These are phyloP conservation scores for Cantharis nigra DNA, from an alignment of 2,888 invertebrate species.

Conservation along the genomic window DNA sequence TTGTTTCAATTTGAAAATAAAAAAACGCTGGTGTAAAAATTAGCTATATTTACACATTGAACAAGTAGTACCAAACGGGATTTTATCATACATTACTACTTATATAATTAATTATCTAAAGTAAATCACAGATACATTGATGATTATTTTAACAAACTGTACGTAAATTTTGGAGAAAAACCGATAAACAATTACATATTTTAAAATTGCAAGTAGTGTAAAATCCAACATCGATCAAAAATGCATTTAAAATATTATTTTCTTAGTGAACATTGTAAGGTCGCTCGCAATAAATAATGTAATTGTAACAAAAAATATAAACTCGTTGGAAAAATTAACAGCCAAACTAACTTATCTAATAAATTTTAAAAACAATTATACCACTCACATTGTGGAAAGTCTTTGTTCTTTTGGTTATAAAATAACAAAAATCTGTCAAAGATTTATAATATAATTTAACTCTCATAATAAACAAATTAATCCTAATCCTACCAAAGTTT, in stretches of 20 bases:
- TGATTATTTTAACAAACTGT: constrained; percentile 48
- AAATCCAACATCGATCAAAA: not conserved
- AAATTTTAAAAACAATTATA: not conserved
- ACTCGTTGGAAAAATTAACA: not conserved
- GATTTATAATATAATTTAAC: not conserved
- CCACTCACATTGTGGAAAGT: not conserved
- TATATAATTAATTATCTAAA: constrained; percentile 38
- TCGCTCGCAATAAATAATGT: not conserved
- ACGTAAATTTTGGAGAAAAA: constrained; percentile 30
- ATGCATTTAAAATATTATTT: not conserved
- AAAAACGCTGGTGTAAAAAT: constrained; percentile 11
- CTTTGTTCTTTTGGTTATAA: not conserved
- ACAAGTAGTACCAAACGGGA: constrained; percentile 36
- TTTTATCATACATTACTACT: constrained; percentile 30
- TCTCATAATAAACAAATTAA: not conserved
- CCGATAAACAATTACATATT: not conserved
- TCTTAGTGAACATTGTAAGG: not conserved
- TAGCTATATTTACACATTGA: constrained; percentile 28
- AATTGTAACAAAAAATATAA: not conserved
- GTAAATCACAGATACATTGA: constrained; percentile 56
- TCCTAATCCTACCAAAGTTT: not conserved
- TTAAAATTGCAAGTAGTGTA: not conserved
- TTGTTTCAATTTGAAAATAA: not conserved
- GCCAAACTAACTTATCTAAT: not conserved
- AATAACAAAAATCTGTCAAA: not conserved